Evolutionary conservation across 2,888 invertebrate genomes (phyloP).

Genomic region (Ectemnius lituratus): DNA sequence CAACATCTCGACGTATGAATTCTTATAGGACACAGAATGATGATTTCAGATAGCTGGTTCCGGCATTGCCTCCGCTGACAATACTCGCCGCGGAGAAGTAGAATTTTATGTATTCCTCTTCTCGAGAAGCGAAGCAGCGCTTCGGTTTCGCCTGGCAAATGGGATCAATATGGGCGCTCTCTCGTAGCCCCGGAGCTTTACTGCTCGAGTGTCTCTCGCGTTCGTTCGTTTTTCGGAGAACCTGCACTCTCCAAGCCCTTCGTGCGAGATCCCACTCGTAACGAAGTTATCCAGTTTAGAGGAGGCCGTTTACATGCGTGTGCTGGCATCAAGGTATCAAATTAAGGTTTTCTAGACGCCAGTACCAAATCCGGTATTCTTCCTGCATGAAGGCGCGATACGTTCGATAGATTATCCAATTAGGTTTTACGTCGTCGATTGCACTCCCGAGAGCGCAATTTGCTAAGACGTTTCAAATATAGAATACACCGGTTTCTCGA

Average conservation of each 20-base stretch:
- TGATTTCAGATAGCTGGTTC: conserved; percentile 21
- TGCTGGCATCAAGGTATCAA: no score
- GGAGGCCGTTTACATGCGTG: conserved; percentile 2
- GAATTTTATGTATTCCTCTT: conserved; percentile 44
- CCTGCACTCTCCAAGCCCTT: conserved; percentile 21
- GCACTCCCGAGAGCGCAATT: no score
- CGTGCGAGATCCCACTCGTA: conserved; percentile 52
- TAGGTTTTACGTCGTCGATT: no score
- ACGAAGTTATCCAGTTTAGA: conserved; percentile 54
- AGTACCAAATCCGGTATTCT: no score
- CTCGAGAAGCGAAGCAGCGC: conserved; percentile 4
- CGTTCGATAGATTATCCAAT: no score
- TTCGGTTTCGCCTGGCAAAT: conserved; percentile 42
- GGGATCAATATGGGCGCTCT: conserved; percentile 45
- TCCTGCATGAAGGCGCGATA: no score
- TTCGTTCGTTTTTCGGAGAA: conserved; percentile 17
- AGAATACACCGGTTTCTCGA: no score
- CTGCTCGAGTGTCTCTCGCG: conserved; percentile 24
- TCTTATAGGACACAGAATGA: conserved; percentile 4
- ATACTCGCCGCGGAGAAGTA: conserved; percentile 28
- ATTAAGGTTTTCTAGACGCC: no score
- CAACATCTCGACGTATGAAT: conserved; percentile 9
- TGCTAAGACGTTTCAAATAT: no score
- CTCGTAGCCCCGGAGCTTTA: conserved; percentile 33
- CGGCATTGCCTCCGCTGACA: conserved; percentile 4